Conservation (phyloP, 2,113 vertebrate genomes). For the Pelecanus crispus region DNA sequence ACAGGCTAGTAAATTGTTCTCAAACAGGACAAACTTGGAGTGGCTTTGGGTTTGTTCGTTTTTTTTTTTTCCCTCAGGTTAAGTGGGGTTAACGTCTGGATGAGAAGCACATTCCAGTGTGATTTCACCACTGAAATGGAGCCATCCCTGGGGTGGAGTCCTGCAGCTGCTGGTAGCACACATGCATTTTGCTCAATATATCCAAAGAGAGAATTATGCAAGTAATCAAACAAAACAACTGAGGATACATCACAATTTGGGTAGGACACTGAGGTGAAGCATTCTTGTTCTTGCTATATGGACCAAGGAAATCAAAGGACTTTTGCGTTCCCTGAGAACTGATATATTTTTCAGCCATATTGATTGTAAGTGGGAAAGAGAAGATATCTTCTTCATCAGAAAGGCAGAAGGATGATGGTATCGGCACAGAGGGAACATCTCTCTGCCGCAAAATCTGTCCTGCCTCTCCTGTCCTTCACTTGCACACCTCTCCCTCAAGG, state of each 20-base stretch:
- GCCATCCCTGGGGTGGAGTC: conserved; percentile 36
- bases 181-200: conserved; percentile 7
- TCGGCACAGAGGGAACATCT: background rate
- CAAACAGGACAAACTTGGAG: background rate
- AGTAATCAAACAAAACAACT: background rate
- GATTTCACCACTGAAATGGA: conserved; percentile 52
- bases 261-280: background rate
- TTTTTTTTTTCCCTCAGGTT: background rate
- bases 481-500: background rate
- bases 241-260: background rate
- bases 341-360: background rate
- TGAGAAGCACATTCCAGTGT: conserved; percentile 11
- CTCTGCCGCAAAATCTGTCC: background rate
- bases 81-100: conserved; percentile 25
- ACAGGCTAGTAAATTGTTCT: background rate
- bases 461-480: background rate
- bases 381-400: background rate
- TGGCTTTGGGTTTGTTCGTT: background rate
- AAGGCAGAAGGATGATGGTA: background rate
- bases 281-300: background rate
- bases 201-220: background rate
- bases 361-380: background rate
- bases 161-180: conserved; percentile 28
- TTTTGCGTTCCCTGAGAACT: background rate
- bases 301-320: background rate